Conservation (phyloP, 2,888 invertebrate species). For the Dastarcus helophoroides region DNA sequence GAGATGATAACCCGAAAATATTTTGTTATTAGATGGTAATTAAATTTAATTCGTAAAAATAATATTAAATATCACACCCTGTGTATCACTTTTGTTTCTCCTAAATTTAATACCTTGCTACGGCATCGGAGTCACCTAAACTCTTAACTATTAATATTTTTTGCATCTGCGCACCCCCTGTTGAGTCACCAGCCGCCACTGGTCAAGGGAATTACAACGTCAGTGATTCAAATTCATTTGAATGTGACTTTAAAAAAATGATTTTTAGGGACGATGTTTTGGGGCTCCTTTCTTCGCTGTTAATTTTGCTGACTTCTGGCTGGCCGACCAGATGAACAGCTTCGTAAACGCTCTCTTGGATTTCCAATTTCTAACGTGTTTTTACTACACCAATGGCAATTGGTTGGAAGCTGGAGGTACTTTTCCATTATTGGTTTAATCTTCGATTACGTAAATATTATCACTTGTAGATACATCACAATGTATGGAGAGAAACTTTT, state of each 20-base stretch:
- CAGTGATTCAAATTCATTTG: too few relatives aligned
- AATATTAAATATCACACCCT: too few relatives aligned
- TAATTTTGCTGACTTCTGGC: slow-evolving; percentile 77
- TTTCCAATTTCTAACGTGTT: slow-evolving; percentile 68
- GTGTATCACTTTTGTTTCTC: too few relatives aligned
- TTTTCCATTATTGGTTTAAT: slow-evolving; percentile 1
- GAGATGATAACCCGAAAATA: too few relatives aligned
- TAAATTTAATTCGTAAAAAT: too few relatives aligned
- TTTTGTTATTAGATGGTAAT: too few relatives aligned
- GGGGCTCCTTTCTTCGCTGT: slow-evolving; percentile 68
- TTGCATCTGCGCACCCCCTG: too few relatives aligned
- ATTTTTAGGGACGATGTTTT: slow-evolving; percentile 46
- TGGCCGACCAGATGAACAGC: slow-evolving; percentile 75
- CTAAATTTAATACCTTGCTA: too few relatives aligned
- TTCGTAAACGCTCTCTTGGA: slow-evolving; percentile 65
- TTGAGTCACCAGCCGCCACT: too few relatives aligned
- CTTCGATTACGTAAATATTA: slow-evolving; percentile 3
- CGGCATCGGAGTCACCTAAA: too few relatives aligned
- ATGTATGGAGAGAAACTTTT: slow-evolving; percentile 40
- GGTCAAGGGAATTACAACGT: too few relatives aligned
- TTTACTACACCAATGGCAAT: slow-evolving; percentile 52
- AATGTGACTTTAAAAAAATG: background rate
- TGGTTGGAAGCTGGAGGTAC: slow-evolving; percentile 43
- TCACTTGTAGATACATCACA: slow-evolving; percentile 36
- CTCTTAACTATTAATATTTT: too few relatives aligned